These are phyloP conservation scores for Pseudopodoces humilis DNA, from an alignment of 2,113 vertebrate genomes.

Conservation along the genomic window DNA sequence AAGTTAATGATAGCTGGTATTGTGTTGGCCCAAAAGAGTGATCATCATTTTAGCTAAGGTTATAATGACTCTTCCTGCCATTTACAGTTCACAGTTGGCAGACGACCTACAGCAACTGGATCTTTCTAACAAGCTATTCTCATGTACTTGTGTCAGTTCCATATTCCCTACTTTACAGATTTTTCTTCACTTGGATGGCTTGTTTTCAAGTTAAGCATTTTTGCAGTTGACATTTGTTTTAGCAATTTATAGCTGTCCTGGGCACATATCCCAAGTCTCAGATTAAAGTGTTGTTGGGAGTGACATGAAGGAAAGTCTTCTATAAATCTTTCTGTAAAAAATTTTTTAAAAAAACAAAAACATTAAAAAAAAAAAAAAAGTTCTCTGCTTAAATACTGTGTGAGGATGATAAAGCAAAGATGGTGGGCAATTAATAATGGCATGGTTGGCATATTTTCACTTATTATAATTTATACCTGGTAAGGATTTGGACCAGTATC, in stretches of 20 bases:
- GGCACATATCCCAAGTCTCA: background rate
- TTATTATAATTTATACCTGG: background rate
- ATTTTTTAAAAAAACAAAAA: background rate
- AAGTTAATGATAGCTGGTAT: background rate
- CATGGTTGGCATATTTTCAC: background rate
- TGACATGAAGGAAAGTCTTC: background rate
- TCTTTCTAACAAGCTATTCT: conserved; percentile 14
- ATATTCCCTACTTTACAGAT: background rate
- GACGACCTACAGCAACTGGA: background rate
- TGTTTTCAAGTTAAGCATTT: background rate
- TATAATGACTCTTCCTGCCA: conserved; percentile 49
- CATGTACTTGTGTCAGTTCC: background rate
- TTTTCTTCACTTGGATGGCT: background rate
- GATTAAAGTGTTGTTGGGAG: background rate
- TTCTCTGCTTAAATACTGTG: background rate
- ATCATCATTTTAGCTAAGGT: conserved; percentile 32
- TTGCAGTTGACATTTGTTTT: conserved; percentile 8
- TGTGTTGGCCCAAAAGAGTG: background rate
- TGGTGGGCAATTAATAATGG: background rate
- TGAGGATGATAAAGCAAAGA: background rate
- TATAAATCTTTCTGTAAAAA: background rate
- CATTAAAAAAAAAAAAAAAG: background rate
- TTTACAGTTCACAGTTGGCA: conserved; percentile 25
- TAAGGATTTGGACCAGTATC: background rate
- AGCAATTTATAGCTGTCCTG: background rate